Evolutionary conservation across 2,113 vertebrate species (phyloP).

Genomic region (Suricata suricatta): DNA sequence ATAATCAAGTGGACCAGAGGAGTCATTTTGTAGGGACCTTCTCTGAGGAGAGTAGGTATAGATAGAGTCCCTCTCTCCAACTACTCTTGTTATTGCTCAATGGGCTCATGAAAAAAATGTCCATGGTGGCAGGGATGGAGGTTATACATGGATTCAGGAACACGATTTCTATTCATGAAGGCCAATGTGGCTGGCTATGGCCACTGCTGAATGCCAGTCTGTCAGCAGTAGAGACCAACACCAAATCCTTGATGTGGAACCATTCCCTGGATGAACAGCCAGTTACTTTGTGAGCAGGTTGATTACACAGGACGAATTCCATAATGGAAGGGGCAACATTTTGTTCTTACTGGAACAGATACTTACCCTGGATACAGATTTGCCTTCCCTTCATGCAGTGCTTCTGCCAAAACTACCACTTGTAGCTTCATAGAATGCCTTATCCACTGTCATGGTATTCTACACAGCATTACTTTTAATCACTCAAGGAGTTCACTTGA

Average conservation of each 20-base stretch:
- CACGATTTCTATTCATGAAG: background rate
- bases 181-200: background rate
- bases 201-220: background rate
- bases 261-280: background rate
- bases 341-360: background rate
- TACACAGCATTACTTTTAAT: background rate
- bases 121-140: background rate
- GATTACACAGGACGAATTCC: background rate
- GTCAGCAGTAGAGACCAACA: background rate
- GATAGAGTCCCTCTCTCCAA: background rate
- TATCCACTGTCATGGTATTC: background rate
- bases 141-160: background rate
- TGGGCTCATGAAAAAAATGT: background rate
- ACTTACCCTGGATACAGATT: background rate
- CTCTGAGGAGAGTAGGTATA: background rate
- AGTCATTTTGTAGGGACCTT: background rate
- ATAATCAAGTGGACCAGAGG: background rate
- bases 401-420: background rate
- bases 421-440: background rate
- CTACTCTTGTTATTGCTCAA: background rate
- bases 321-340: background rate
- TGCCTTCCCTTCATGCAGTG: background rate
- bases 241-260: background rate
- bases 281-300: background rate
- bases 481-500: background rate